These are phyloP conservation scores for Butastur rufipennis DNA, from an alignment of 2,113 vertebrate species.

Conservation along the genomic window DNA sequence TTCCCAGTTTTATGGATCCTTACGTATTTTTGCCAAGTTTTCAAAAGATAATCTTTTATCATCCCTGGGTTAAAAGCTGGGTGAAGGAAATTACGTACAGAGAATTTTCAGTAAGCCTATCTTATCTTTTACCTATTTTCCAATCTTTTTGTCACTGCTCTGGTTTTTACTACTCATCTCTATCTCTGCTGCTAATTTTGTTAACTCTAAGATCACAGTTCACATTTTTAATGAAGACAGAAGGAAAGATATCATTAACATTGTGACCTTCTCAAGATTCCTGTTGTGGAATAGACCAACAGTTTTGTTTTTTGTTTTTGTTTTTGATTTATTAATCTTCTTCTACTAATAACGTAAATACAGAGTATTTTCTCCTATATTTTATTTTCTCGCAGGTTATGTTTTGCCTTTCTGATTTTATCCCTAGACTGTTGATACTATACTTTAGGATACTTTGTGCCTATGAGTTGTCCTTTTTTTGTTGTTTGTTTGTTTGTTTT, in stretches of 20 bases:
- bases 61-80: not conserved
- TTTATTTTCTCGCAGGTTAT: not conserved
- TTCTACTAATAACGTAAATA: not conserved
- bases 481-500: not conserved
- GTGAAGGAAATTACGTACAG: not conserved
- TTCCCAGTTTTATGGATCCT: not conserved
- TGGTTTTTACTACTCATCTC: not conserved
- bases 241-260: not conserved
- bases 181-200: not conserved
- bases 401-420: not conserved
- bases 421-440: not conserved
- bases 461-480: not conserved
- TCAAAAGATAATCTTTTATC: not conserved
- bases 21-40: not conserved
- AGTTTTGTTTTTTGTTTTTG: not conserved
- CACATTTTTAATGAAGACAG: not conserved
- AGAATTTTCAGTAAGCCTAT: not conserved
- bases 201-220: not conserved
- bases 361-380: not conserved
- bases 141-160: not conserved
- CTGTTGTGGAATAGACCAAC: not conserved
- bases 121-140: not conserved
- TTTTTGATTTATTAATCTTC: not conserved
- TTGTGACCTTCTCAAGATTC: not conserved
- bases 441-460: not conserved